Evolutionary conservation across 1,140 invertebrate genomes (phyloP), one percentile per base, ranked within the genome.

Genomic region (Oppia nitens): DNA sequence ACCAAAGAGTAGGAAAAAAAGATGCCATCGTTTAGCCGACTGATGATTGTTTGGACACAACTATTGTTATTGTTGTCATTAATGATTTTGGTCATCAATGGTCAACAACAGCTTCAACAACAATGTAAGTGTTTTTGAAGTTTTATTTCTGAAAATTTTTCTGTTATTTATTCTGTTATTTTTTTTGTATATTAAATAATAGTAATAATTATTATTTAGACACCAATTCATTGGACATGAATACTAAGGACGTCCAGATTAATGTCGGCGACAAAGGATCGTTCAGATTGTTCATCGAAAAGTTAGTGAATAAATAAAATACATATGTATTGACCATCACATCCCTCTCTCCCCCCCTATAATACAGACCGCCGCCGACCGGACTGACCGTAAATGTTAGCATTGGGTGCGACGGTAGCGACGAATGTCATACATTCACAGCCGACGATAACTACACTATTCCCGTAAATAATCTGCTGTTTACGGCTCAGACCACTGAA

Each of bases 271-370:
- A 56, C 17, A 24, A n/a, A 25, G 3, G 32, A 9, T 25, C 9
- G 1, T 56, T 56, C 20, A 2, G 21, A 12, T 29, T 56, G 26
- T 56, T n/a, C 23, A 17, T 56, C 28, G 55, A 47, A 48, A 56
- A 45, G 20, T n/a, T 49, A 47, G 45, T 56, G 26, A 26, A 52
- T 45, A 55, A 49, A n/a, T 14, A 56, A 14, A 14, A 26, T 25
- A 51, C 2, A 55, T 56, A n/a, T 11, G 40, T 25, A 40, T 47
- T 55, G 26, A 55, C 40, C 1, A 55, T 40, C 40, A 4, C 12
- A 55, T 51, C 40, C 9, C 27, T 56, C 26, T 21, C 6, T 56
- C n/a, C 45, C n/a, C n/a, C n/a, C n/a, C n/a, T n/a, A n/a, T n/a
- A n/a, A 55, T 53, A 3, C 9, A 25, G 29, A 14, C 32, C 32